phyloP scores from a whole-genome alignment of 2,797 vertebrate species.

The Pitangus sulphuratus region DNA sequence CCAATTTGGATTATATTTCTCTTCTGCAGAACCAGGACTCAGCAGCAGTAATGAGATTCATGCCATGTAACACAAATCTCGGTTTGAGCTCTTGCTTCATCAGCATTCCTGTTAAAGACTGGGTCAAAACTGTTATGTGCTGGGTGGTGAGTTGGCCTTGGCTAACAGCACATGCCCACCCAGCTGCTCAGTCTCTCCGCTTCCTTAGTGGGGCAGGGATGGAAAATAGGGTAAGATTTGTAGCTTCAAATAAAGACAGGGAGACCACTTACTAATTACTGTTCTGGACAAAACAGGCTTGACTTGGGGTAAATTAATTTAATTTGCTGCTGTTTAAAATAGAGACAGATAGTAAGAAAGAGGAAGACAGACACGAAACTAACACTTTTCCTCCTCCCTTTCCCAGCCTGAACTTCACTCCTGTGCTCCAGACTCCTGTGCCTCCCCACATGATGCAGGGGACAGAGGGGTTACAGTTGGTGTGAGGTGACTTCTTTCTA shows the following conservation, averaged over 20 bases:
- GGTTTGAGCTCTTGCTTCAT: neutral
- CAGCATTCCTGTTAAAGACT: neutral
- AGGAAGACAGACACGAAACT: neutral
- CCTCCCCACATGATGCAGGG: rapidly evolving
- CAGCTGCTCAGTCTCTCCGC: neutral
- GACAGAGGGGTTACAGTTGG: rapidly evolving
- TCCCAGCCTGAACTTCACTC: neutral
- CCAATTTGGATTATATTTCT: neutral
- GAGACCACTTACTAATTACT: neutral
- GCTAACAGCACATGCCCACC: neutral
- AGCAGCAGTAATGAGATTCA: neutral
- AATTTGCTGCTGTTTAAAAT: neutral
- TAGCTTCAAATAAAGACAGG: neutral
- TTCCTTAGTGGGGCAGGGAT: neutral
- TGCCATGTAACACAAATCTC: neutral
- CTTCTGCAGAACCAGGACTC: neutral
- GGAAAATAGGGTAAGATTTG: neutral
- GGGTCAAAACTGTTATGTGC: neutral
- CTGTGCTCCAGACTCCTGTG: neutral
- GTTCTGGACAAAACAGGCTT: neutral
- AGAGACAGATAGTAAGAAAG: neutral
- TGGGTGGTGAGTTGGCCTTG: neutral
- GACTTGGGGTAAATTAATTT: neutral
- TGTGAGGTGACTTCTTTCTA: neutral
- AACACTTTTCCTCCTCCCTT: neutral